phyloP scores from a whole-genome alignment of 2,888 invertebrate genomes.

The Parnassius apollo region DNA sequence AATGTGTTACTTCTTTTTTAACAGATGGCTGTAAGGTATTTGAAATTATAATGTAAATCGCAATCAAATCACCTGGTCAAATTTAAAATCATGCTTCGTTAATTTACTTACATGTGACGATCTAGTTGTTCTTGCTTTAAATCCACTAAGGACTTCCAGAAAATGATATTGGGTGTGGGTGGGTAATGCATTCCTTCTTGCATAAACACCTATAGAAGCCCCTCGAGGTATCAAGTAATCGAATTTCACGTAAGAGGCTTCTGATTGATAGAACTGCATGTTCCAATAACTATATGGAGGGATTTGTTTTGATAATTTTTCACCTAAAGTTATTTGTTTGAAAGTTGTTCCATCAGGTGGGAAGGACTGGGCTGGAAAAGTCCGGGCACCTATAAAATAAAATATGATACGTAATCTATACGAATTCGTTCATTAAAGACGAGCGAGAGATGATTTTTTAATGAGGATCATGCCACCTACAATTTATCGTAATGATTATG shows the following conservation, averaged over 20 bases:
- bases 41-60: not conserved
- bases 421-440: too few relatives aligned
- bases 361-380: conserved; percentile 93
- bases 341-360: conserved; percentile 96
- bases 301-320: conserved; percentile 93
- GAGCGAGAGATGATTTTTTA: too few relatives aligned
- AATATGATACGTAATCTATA: not conserved
- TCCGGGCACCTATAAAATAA: conserved; percentile 87
- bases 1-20: conserved; percentile 95
- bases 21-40: conserved; percentile 84
- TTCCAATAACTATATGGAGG: conserved; percentile 98
- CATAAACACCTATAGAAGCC: conserved; percentile 96
- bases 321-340: conserved; percentile 93
- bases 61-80: not conserved
- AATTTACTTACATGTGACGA: conserved; percentile 90
- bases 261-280: conserved; percentile 97
- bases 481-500: not conserved
- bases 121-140: conserved; percentile 91
- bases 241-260: conserved; percentile 96
- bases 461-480: not conserved
- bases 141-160: conserved; percentile 94
- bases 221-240: conserved; percentile 96
- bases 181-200: conserved; percentile 94
- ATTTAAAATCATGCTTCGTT: conserved; percentile 12
- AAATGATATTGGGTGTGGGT: conserved; percentile 98